Evolutionary conservation across 2,888 invertebrate species (phyloP).

Genomic region (Drosophila atroscutellata): DNA sequence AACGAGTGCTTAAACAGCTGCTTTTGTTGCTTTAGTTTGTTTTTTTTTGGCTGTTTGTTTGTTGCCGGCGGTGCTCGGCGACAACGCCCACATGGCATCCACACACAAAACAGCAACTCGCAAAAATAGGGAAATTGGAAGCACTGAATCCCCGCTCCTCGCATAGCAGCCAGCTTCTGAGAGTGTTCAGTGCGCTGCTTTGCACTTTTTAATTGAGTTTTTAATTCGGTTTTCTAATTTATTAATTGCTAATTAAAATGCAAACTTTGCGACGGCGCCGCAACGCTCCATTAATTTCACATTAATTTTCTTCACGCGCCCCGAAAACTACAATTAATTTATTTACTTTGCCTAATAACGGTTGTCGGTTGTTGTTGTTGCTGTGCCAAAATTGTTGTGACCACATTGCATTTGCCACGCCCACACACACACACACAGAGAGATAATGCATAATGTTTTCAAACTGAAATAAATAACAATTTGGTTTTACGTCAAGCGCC

Average conservation of each 20-base stretch:
- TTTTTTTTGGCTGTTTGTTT: constrained; percentile 31
- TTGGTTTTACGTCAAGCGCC: constrained; percentile 56
- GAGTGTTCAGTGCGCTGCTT: constrained; percentile 5
- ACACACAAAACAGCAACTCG: constrained; percentile 19
- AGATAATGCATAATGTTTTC: constrained; percentile 37
- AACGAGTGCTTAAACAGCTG: constrained; percentile 59
- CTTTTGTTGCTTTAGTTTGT: constrained; percentile 52
- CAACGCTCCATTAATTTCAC: constrained; percentile 80
- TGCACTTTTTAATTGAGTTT: constrained; percentile 24
- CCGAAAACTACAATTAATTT: constrained; percentile 69
- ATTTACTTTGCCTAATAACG: constrained; percentile 68
- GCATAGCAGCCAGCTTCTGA: constrained; percentile 41
- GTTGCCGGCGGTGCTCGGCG: constrained; percentile 43
- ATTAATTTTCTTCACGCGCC: constrained; percentile 75
- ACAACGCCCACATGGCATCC: constrained; percentile 74
- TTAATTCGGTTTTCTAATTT: constrained; percentile 37
- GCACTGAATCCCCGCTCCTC: constrained; percentile 32
- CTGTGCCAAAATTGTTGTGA: constrained; percentile 47
- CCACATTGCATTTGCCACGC: constrained; percentile 52
- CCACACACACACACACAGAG: constrained; percentile 22
- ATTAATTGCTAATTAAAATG: constrained; percentile 75
- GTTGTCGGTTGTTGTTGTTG: constrained; percentile 17
- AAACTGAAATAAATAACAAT: constrained; percentile 57
- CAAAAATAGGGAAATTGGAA: constrained; percentile 11
- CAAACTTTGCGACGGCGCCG: constrained; percentile 68